Evolutionary conservation across 2,797 vertebrate genomes (phyloP), one percentile per base, ranked within the genome.

Genomic region (Peromyscus melanophrys): DNA sequence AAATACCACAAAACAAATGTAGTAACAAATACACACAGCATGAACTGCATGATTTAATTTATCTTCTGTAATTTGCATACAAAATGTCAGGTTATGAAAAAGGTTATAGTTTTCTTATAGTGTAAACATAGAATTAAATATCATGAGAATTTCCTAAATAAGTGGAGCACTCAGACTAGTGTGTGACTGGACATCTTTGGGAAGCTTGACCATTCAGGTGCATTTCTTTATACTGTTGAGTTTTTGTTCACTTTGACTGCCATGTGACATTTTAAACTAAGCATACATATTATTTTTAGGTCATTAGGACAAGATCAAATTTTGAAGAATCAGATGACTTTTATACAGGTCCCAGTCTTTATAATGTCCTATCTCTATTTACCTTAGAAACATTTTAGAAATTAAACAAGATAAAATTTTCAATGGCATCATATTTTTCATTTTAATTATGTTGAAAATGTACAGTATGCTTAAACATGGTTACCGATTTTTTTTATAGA

Each of bases 331-430:
- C 12, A 46, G 59, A 55, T 59, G 5, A 3, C 89, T 19, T n/a
- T 92, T 31, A 87, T 40, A 27, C 9, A 34, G 9, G 21, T 37
- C 27, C 1, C 27, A 17, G 55, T 21, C 27, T 46, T 92, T 71
- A 37, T 90, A 84, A 90, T 63, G 10, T 37, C 13, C 23, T 67
- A 71, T 89, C 19, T 90, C 4, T n/a, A 21, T 69, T 59, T 82
- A 49, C 31, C 23, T 57, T 40, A 88, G 55, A 96, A 69, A 95
- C 9, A 43, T 75, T 5, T 83, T 9, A 55, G 61, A 94, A 31
- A 90, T 80, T 93, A 61, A 94, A 10, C 49, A 96, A 88, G 76
- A 63, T 63, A 31, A 73, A 93, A 4, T 6, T 61, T 14, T 57
- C 3, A 46, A 37, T 43, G 69, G 8, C 17, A 71, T 93, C 29